Evolutionary conservation across 1,140 invertebrate species (phyloP), one percentile per base, ranked within the genome.

Genomic region (Drosophila nasuta): DNA sequence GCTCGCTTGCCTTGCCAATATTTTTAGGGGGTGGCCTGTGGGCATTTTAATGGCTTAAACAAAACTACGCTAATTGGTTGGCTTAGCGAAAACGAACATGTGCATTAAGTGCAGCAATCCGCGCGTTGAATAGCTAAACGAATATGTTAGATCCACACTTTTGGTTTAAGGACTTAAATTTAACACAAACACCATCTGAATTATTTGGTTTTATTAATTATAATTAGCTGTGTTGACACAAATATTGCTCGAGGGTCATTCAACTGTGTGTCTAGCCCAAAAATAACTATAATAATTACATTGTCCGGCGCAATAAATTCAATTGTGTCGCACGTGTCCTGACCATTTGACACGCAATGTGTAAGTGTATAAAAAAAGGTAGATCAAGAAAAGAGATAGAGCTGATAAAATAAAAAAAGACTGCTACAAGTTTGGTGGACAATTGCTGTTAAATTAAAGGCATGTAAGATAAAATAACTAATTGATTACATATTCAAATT

Each of bases 271-370:
- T 10, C 25, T 15, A 43, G 5, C 30, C 4, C 51, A 56, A 66
- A 57, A 66, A 48, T 57, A 57, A 28, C 13, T 66, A 7, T 56
- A 46, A 45, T 17, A 54, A 65, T 52, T 35, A 30, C 2, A 56
- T 60, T 17, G 62, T 28, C 35, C 59, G 17, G 79, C 62, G 28
- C 79, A 81, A 73, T 82, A 79, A 81, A 81, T 51, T 6, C 15
- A 51, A 74, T 77, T 77, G 30, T 56, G 13, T 1, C 11, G 48
- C 20, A n/a, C 35, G 62, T 65, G 63, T 54, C 49, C 63, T 65
- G 35, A n/a, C 11, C 41, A 10, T 54, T 64, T 41, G 25, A 56
- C 63, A 66, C 38, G 63, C 63, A 66, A 66, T 28, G 30, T 30
- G 25, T 4, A 15, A 6, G 6, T 15, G 1, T 46, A 25, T 25